Conservation (phyloP, 2,888 invertebrate species). For the Phortica okadai region DNA sequence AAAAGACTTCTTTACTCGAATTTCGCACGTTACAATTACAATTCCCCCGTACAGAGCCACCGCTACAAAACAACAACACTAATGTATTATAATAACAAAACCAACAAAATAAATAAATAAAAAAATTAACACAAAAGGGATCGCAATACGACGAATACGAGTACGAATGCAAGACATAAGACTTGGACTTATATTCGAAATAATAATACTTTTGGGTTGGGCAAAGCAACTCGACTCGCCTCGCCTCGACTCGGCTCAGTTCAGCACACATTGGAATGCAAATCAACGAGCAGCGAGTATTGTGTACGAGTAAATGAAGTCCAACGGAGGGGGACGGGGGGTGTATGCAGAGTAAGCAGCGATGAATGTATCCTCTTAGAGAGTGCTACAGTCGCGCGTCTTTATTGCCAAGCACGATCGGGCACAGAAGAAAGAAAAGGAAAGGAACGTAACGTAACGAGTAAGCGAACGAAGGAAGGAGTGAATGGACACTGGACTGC, state of each 20-base stretch:
- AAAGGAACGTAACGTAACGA: conserved; percentile 38
- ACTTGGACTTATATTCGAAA: conserved; percentile 22
- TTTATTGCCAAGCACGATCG: conserved; percentile 43
- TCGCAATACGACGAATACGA: neutral
- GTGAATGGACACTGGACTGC: neutral
- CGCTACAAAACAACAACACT: neutral
- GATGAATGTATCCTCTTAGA: conserved; percentile 66
- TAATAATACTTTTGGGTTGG: conserved; percentile 31
- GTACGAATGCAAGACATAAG: neutral
- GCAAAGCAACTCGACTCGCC: conserved; percentile 29
- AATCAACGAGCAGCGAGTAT: conserved; percentile 55
- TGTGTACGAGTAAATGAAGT: neutral
- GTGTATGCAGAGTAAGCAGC: conserved; percentile 52
- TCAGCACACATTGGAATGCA: conserved; percentile 70
- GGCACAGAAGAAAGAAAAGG: neutral
- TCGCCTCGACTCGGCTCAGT: conserved; percentile 42
- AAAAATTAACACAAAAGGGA: conserved; percentile 14
- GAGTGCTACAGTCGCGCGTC: neutral
- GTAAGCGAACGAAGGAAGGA: conserved; percentile 49
- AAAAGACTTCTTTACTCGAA: conserved; percentile 51
- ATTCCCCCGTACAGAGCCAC: neutral
- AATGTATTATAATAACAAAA: neutral
- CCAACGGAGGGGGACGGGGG: neutral
- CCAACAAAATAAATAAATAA: neutral
- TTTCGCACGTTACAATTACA: conserved; percentile 67